phyloP scores from a whole-genome alignment of 2,888 invertebrate species.

The Drosophila incognita region DNA sequence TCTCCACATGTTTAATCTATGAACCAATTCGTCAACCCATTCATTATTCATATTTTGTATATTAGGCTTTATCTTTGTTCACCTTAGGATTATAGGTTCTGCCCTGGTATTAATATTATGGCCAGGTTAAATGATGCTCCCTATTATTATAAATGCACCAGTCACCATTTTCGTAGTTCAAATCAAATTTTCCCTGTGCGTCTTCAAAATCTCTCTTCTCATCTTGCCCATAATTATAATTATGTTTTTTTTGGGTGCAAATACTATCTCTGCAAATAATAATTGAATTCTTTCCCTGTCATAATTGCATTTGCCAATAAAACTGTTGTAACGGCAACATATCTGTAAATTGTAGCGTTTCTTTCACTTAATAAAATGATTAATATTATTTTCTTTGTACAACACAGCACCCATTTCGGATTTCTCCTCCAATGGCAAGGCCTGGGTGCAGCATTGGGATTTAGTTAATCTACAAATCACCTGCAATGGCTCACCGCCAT shows the following conservation, averaged over 20 bases:
- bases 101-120: neutral
- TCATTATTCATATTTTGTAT: neutral
- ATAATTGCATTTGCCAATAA: neutral
- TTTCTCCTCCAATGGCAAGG: conserved; percentile 90
- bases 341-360: neutral
- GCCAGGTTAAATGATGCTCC: neutral
- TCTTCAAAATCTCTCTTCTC: neutral
- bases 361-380: neutral
- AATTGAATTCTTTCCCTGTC: neutral
- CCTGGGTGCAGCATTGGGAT: conserved; percentile 94
- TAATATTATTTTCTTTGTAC: conserved; percentile 49
- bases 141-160: neutral
- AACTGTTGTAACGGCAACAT: neutral
- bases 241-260: neutral
- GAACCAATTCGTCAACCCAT: no score
- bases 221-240: neutral
- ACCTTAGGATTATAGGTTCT: neutral
- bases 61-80: neutral
- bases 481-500: conserved; percentile 91
- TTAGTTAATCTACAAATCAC: conserved; percentile 89
- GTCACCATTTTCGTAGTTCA: no score
- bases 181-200: neutral
- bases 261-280: neutral
- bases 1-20: neutral
- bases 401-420: conserved; percentile 91